Evolutionary conservation across 1,140 invertebrate species (phyloP), one percentile per base, ranked within the genome.

Genomic region (Drosophila santomea): DNA sequence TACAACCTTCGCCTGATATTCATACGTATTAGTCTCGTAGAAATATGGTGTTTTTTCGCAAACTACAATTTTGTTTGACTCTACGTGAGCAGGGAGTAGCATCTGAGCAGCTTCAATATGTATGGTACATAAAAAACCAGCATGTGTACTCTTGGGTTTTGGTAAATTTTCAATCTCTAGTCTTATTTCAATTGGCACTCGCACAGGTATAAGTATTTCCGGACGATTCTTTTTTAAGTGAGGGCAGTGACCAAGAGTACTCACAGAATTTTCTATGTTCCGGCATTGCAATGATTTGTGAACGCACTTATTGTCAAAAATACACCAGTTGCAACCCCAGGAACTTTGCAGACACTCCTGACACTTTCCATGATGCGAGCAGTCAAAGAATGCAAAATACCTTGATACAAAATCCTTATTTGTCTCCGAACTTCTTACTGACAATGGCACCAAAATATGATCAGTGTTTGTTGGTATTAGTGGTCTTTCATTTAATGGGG

Each of bases 291-390:
- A 95, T 25, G 95, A 95, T 92, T 98, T 96, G 93, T 98, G 96
- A 1, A 97, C 97, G 92, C 98, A 99, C 85, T 95, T 96, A 92
- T 99, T 99, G 80, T 98, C 97, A 91, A 97, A 98, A 54, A 99
- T 96, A 93, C 98, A 99, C 98, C 98, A 98, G 88, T 97, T 98
- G 88, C 97, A 98, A 3, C 96, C 95, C 97, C 97, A 98, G 75
- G 96, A 95, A 57, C 97, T 97, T 80, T 95, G 95, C 4, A 98
- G 97, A 93, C 97, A 98, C 38, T 96, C 95, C 45, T 95, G 95
- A 92, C 97, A 98, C 77, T 96, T 97, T 11, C 94, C 95, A 92
- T 99, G 98, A 61, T 95, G 95, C 7, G 96, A 96, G 91, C 98
- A 99, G 93, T 99, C 97, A 93, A 97, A 99, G 92, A 97, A 99